Percentiles rank a stretch among this genome's conserved stretches.
These are phyloP conservation scores for Podarcis siculus DNA, from an alignment of 2,797 vertebrate genomes.

Conservation along the genomic window DNA sequence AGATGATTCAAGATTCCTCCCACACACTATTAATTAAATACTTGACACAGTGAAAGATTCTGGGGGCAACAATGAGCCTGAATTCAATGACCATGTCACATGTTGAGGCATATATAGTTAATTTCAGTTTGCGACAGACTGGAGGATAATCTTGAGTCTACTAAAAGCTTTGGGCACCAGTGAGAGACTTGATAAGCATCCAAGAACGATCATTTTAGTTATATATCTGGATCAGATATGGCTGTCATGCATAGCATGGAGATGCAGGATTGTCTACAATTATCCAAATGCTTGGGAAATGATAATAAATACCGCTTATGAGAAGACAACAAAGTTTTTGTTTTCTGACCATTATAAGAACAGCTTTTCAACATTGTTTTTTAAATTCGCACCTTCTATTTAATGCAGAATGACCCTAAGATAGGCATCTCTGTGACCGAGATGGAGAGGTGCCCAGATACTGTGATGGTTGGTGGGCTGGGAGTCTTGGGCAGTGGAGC, in stretches of 20 bases:
- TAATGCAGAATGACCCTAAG: not conserved
- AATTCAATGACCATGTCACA: not conserved
- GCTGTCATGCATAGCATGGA: not conserved
- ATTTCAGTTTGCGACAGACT: not conserved
- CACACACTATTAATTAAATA: not conserved
- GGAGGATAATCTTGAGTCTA: not conserved
- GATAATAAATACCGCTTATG: not conserved
- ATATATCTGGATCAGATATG: not conserved
- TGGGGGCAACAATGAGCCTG: not conserved
- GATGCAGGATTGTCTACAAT: not conserved
- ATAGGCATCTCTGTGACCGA: not conserved
- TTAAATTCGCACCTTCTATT: not conserved
- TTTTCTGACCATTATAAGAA: not conserved
- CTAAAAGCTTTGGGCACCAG: not conserved
- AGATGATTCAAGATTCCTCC: not conserved
- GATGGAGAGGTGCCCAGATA: not conserved
- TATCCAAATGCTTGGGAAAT: not conserved
- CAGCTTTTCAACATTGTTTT: not conserved
- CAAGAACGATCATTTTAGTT: not conserved
- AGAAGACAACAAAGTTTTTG: not conserved
- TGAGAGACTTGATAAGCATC: not conserved
- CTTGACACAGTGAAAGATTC: not conserved
- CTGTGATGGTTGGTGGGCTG: not conserved
- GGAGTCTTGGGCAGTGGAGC: no score
- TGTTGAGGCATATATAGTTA: not conserved